Conservation (phyloP, 1,140 invertebrate genomes). For the Pseudoatta argentina region DNA sequence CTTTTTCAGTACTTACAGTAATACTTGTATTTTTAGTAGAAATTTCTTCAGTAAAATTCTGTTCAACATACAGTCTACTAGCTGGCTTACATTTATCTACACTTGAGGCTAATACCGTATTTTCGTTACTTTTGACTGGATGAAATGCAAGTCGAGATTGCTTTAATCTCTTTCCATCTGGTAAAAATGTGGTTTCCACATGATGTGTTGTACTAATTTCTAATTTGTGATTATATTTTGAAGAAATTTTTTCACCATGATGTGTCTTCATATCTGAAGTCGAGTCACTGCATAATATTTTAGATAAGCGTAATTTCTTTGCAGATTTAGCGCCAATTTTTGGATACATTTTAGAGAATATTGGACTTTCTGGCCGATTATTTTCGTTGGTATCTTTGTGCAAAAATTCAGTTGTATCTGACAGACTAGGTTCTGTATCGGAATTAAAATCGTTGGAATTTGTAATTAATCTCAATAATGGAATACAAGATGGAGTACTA, state of each 20-base stretch:
- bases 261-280: neutral
- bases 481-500: neutral
- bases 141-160: constrained; percentile 75
- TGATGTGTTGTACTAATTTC: constrained; percentile 67
- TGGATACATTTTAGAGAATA: neutral
- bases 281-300: neutral
- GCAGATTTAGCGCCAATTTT: neutral
- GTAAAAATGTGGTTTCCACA: constrained; percentile 65
- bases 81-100: neutral
- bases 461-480: neutral
- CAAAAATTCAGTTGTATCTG: neutral
- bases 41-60: neutral
- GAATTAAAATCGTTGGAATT: neutral
- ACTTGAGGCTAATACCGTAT: neutral
- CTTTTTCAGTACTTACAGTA: neutral
- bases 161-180: constrained; percentile 73
- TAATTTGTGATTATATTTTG: constrained; percentile 58
- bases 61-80: neutral
- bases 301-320: neutral
- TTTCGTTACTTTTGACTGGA: constrained; percentile 51
- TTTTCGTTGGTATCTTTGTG: neutral
- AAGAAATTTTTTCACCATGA: neutral
- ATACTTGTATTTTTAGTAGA: neutral
- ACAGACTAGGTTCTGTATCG: neutral
- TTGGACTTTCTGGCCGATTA: constrained; percentile 11